phyloP scores from a whole-genome alignment of 2,113 vertebrate species.

The Saccopteryx bilineata region DNA sequence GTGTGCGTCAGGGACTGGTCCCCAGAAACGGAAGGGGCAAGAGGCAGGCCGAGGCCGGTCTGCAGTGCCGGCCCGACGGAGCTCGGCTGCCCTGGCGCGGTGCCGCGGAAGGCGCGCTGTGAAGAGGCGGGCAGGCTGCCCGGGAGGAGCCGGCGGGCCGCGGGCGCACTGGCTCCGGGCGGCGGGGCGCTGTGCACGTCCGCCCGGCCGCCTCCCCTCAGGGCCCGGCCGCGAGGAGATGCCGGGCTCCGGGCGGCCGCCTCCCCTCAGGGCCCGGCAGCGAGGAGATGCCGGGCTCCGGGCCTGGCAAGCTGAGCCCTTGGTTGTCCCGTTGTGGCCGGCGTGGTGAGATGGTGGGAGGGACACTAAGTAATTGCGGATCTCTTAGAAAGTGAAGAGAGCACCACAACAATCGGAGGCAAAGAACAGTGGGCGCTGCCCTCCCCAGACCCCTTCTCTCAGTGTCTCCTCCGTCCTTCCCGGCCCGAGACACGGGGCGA shows the following conservation, averaged over 20 bases:
- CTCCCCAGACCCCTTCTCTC: no score
- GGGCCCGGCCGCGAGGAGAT: not conserved
- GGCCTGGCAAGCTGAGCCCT: not conserved
- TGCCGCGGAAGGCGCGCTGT: fast-evolving
- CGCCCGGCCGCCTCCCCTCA: not conserved
- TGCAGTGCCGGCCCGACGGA: not conserved
- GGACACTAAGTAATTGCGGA: not conserved
- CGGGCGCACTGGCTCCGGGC: not conserved
- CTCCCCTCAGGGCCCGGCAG: not conserved
- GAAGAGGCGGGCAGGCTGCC: fast-evolving
- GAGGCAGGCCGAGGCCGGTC: not conserved
- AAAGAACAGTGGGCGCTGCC: not conserved
- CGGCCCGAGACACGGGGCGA: not conserved
- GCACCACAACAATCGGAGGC: not conserved
- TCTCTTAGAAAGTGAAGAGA: not conserved
- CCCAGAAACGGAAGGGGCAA: not conserved
- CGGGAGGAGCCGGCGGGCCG: not conserved
- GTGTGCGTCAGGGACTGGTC: not conserved
- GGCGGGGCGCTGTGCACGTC: no score
- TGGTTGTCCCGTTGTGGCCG: fast-evolving
- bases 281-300: no score
- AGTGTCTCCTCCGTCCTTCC: not conserved
- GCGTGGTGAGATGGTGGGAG: fast-evolving
- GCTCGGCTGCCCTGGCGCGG: not conserved
- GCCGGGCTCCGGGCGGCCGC: not conserved